Percentiles rank a stretch among this genome's conserved stretches.
Evolutionary conservation across 64 coral and sea anemone species (phyloP).

Genomic region (Dendronephthya gigantea): DNA sequence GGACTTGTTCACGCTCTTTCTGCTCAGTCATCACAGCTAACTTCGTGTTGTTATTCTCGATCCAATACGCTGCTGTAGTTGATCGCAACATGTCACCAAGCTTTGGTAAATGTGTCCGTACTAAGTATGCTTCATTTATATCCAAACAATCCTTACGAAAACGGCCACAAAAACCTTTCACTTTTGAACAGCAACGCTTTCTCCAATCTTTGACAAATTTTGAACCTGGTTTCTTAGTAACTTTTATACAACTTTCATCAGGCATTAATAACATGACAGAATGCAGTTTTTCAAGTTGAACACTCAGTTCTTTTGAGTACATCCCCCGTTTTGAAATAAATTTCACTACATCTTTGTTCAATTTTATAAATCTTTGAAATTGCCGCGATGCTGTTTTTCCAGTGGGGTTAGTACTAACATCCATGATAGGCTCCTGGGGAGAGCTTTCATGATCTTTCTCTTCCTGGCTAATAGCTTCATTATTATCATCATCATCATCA

Average conservation of each 20-base stretch:
- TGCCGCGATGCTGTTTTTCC: not conserved
- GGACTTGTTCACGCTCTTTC: not conserved
- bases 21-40: constrained; percentile 12
- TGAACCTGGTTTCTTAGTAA: not conserved
- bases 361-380: not conserved
- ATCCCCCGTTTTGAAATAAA: not conserved
- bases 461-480: not conserved
- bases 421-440: not conserved
- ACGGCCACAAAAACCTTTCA: not conserved
- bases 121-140: not conserved
- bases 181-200: not conserved
- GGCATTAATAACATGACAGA: not conserved
- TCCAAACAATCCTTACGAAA: constrained; percentile 3
- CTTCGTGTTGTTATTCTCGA: not conserved
- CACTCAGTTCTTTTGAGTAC: not conserved
- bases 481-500: not conserved
- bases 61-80: not conserved
- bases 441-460: not conserved
- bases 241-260: not conserved
- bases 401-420: not conserved
- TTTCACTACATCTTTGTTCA: not conserved
- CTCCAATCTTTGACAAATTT: not conserved
- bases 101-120: not conserved
- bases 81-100: not conserved
- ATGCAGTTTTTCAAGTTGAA: not conserved